Conservation (phyloP, 2,888 invertebrate genomes). For the Molanna angustata region DNA sequence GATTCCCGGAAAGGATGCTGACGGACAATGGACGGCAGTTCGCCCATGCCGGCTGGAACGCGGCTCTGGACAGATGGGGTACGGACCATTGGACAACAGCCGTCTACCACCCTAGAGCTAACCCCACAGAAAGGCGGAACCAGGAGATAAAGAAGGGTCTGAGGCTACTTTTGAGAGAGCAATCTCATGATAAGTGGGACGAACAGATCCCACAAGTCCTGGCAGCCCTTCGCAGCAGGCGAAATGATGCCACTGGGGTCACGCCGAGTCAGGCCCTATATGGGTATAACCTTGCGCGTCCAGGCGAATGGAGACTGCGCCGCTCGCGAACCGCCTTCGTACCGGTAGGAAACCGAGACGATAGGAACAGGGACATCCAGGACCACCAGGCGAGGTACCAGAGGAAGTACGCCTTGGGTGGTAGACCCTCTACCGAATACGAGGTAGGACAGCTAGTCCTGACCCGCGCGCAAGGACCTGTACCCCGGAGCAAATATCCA, state of each 20-base stretch:
- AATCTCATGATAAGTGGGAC: background rate
- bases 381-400: background rate
- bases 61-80: constrained; percentile 23
- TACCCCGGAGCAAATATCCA: background rate
- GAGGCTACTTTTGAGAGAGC: constrained; percentile 22
- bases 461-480: background rate
- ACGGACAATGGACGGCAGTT: constrained; percentile 2
- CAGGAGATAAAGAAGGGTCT: constrained; percentile 35
- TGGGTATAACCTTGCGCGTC: background rate
- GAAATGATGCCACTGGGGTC: background rate
- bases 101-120: constrained; percentile 34
- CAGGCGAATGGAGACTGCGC: background rate
- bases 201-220: background rate
- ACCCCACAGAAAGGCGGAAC: constrained; percentile 33
- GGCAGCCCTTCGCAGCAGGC: background rate
- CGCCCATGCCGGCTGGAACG: background rate
- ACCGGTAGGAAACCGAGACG: background rate
- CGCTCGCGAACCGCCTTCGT: background rate
- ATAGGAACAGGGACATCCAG: background rate
- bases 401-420: background rate
- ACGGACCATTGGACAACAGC: constrained; percentile 30
- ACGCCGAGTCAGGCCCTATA: background rate
- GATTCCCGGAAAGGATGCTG: background rate
- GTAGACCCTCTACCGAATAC: background rate
- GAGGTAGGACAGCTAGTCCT: background rate